Evolutionary conservation across 37 sponge, comb jelly and placozoan species (phyloP).

Genomic region (Haliclona indistincta): DNA sequence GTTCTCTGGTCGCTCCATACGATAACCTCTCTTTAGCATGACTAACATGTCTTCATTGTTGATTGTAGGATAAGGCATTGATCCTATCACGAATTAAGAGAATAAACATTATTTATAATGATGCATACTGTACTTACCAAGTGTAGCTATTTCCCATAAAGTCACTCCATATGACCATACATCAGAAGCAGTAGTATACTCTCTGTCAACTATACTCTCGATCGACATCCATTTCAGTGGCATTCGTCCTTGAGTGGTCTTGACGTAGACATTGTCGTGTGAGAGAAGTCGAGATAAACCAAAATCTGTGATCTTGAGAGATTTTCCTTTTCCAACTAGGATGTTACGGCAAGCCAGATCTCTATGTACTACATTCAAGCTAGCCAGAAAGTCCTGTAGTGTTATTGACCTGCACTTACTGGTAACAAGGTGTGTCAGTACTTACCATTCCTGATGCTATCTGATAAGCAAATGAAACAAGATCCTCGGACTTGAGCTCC

Average conservation of each 20-base stretch:
- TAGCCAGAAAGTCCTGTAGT: slow-evolving; percentile 67
- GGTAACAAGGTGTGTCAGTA: too few relatives aligned
- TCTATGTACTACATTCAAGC: slow-evolving; percentile 64
- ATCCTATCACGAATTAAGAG: too few relatives aligned
- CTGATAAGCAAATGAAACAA: slow-evolving; percentile 74
- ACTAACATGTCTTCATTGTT: slow-evolving; percentile 57
- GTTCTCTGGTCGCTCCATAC: slow-evolving; percentile 85
- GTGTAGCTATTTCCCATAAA: too few relatives aligned
- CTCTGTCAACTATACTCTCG: slow-evolving; percentile 60
- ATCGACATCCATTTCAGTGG: slow-evolving; percentile 80
- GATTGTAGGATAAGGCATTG: slow-evolving; percentile 72
- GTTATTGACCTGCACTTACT: too few relatives aligned
- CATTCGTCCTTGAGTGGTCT: slow-evolving; percentile 60
- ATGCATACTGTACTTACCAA: too few relatives aligned
- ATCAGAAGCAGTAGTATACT: slow-evolving; percentile 64
- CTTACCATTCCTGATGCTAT: too few relatives aligned
- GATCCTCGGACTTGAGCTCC: slow-evolving; percentile 31
- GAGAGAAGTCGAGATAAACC: slow-evolving; percentile 54
- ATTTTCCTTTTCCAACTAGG: slow-evolving; percentile 55
- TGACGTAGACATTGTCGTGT: slow-evolving; percentile 58
- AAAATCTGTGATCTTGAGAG: slow-evolving; percentile 74
- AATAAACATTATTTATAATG: too few relatives aligned
- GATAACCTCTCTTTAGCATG: slow-evolving; percentile 56
- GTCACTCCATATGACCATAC: too few relatives aligned
- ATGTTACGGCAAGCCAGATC: too few relatives aligned